A percentile compares a stretch with the other conserved stretches of the same genome.
Conservation (phyloP, 1,140 invertebrate species). For the Phthorimaea operculella region DNA sequence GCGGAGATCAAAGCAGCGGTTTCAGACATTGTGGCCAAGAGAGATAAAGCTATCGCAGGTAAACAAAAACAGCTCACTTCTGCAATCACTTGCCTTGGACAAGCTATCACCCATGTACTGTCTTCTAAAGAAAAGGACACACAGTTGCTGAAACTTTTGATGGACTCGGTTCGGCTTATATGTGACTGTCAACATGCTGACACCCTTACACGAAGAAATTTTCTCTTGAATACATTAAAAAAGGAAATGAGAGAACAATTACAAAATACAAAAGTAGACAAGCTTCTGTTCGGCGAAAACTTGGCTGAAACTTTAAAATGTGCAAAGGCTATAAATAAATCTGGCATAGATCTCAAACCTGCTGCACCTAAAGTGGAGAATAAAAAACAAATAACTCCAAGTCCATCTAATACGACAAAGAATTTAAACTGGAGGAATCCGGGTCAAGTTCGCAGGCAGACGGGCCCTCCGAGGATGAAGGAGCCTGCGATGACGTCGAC, state of each 20-base stretch:
- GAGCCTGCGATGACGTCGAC: background rate
- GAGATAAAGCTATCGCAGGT: slow-evolving; percentile 6
- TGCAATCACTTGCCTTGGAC: slow-evolving; percentile 1
- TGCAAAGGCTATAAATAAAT: slow-evolving; percentile 10
- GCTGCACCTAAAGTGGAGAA: background rate
- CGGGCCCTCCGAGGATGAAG: background rate
- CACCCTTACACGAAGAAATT: slow-evolving; percentile 9
- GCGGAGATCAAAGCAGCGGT: slow-evolving; percentile 12
- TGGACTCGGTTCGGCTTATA: background rate
- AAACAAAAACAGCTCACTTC: background rate
- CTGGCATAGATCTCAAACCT: slow-evolving; percentile 12
- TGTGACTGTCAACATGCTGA: slow-evolving; percentile 12
- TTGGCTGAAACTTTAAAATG: slow-evolving; percentile 12
- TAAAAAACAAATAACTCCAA: background rate
- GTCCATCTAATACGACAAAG: background rate
- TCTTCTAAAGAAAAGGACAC: slow-evolving; percentile 1
- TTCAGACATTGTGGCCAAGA: background rate
- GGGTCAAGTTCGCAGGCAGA: background rate
- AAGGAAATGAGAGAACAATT: slow-evolving; percentile 14
- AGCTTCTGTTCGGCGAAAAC: slow-evolving; percentile 10
- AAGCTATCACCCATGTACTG: slow-evolving; percentile 1
- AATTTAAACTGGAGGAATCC: slow-evolving; percentile 3
- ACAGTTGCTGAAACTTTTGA: slow-evolving; percentile 1
- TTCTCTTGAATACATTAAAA: slow-evolving; percentile 7
- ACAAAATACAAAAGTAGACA: slow-evolving; percentile 12